Percentiles rank a stretch among this genome's conserved stretches.
Conservation (phyloP, 2,797 vertebrate genomes). For the Steatocranus sp. region DNA sequence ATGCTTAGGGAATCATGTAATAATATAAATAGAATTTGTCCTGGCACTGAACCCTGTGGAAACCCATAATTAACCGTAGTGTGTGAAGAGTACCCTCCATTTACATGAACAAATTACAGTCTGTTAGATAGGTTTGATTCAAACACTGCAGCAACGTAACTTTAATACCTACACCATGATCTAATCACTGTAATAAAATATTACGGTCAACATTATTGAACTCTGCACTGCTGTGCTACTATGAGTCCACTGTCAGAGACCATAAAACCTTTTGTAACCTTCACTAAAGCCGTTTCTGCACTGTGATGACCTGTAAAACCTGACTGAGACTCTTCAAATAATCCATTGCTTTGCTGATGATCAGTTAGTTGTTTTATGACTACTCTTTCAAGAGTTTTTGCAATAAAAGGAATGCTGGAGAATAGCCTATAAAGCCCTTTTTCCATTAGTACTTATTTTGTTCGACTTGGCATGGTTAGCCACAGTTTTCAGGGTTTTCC, state of each 20-base stretch:
- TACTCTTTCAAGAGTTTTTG: background rate
- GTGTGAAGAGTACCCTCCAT: background rate
- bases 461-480: background rate
- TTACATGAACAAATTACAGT: background rate
- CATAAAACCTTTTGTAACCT: background rate
- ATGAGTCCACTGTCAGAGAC: background rate
- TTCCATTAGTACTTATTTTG: background rate
- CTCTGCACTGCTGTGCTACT: background rate
- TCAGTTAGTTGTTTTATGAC: background rate
- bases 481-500: background rate
- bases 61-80: background rate
- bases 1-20: background rate
- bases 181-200: background rate
- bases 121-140: background rate
- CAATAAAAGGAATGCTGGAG: background rate
- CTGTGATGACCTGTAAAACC: background rate
- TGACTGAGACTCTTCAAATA: background rate
- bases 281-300: background rate
- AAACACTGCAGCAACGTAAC: background rate
- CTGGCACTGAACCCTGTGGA: background rate
- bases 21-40: background rate
- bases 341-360: background rate
- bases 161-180: background rate
- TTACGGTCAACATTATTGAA: background rate
- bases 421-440: background rate